Percentiles rank a stretch among this genome's conserved stretches.
These are phyloP conservation scores for Actinia equina DNA, from an alignment of 64 coral and sea anemone genomes.

Conservation along the genomic window DNA sequence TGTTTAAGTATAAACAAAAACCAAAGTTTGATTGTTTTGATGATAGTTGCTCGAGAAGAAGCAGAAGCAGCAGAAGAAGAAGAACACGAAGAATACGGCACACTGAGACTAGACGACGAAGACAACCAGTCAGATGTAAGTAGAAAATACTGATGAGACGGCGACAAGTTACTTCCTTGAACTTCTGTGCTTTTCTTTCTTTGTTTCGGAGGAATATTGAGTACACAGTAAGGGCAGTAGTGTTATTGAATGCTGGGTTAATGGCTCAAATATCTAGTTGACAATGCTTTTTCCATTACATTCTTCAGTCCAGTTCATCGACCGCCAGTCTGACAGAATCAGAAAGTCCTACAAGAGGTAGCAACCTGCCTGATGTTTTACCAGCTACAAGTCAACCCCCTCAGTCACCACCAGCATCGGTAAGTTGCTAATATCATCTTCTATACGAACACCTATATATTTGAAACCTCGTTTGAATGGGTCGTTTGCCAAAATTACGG, in stretches of 20 bases:
- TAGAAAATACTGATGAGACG: neutral
- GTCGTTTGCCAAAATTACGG: no score
- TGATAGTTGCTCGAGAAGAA: no score
- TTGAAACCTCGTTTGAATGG: no score
- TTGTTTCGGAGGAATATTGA: no score
- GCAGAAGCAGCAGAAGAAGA: neutral
- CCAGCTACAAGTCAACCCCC: constrained; percentile 65
- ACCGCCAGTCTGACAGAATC: constrained; percentile 85
- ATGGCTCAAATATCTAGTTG: neutral
- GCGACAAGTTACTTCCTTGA: no score
- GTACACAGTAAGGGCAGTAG: no score
- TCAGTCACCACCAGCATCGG: constrained; percentile 10
- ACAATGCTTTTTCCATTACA: neutral
- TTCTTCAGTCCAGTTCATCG: constrained; percentile 74
- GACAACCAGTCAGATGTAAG: constrained; percentile 87
- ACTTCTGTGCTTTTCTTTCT: no score
- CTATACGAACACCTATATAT: no score
- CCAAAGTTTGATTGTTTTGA: no score
- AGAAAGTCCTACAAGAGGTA: constrained; percentile 42
- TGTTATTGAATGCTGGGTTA: no score
- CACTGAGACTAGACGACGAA: constrained; percentile 68
- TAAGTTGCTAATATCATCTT: neutral
- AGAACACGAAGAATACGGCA: constrained; percentile 47
- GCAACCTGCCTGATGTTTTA: constrained; percentile 83
- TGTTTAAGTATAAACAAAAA: no score